Evolutionary conservation across 2,797 vertebrate genomes (phyloP), one percentile per base, ranked within the genome.

Genomic region (Rhincodon typus): DNA sequence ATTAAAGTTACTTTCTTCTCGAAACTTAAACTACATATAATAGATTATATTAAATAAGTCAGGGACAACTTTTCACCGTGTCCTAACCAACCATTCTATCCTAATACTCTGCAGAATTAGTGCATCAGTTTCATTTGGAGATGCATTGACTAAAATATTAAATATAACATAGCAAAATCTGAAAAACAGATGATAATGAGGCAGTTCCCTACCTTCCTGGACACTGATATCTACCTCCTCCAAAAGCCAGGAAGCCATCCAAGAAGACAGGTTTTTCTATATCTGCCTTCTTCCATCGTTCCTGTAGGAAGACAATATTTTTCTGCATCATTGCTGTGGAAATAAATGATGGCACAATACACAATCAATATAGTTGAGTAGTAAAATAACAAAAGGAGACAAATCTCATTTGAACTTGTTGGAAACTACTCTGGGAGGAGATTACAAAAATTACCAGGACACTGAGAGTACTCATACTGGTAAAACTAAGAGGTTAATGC

Each of bases 231-330:
- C 69, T 97, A 96, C 98, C 98, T 96, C 97, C 97, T 97, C 98
- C 98, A n/a, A 98, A 98, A 96, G 98, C 98, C 97, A 98, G 96
- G 96, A 98, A 98, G 96, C 97, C 96, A 96, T 98, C 98, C 98
- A 98, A 97, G 97, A 98, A 98, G 97, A 97, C 96, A 97, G 98
- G 98, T 97, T 98, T 98, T 97, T 98, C 98, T 98, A 98, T 98
- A 98, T 98, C 98, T 97, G 98, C 97, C 96, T 98, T 97, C 97
- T 98, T 97, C 98, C 98, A 98, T 96, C 98, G 98, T 97, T 98
- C 98, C 98, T 98, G 98, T 98, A 98, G 98, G 98, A 98, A 50
- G 69, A 91, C 17, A 66, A 94, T 23, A 50, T 72, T 94, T 94
- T 94, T 53, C 67, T 17, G 27, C 62, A 66, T 72, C 10, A 72